Base-by-base conservation (phyloP, 2,888 invertebrate species). In the Unio delphinus region DNA sequence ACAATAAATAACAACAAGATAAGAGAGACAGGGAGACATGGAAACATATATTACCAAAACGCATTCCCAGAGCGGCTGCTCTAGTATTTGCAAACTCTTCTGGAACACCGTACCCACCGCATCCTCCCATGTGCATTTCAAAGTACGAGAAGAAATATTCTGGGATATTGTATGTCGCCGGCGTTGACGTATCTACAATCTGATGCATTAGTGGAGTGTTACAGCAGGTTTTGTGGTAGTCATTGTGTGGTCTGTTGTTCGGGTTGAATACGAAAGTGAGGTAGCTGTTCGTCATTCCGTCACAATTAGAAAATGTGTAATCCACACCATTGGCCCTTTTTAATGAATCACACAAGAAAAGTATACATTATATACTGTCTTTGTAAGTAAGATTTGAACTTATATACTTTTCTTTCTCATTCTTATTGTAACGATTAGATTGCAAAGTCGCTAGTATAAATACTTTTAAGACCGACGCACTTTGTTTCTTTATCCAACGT, bases 111-210 rank as follows among this genome's bases (percentile, higher is more conserved):
- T 73, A 73, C 1, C 69, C 73, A 17, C 73, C 73, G 54, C 73
- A 73, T n/a, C 73, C 73, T 18, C 73, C 73, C 45, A 73, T 67
- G 59, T 73, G 73, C 60, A 70, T 55, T 55, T 73, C 73, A 63
- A 68, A 70, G 57, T 65, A 68, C 4, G 62, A 62, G 65, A 65
- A 73, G 30, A 67, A 73, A 34, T 56, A 55, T 0, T 26, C 30
- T 28, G 73, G 70, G 30, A 73, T 57, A 18, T 65, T 55, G 11
- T 28, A 55, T 45, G 61, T 54, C 1, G 66, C 55, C 17, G 59
- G 55, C 18, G 61, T 61, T 34, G 73, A 69, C 1, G 60, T 61
- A 26, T 70, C 68, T 4, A 70, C 67, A 68, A 69, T 70, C 54
- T 70, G 67, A 34, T 67, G 61, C 58, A 67, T 69, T 63, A 68